Conservation (phyloP, 2,113 vertebrate species). For the Anas platyrhynchos region DNA sequence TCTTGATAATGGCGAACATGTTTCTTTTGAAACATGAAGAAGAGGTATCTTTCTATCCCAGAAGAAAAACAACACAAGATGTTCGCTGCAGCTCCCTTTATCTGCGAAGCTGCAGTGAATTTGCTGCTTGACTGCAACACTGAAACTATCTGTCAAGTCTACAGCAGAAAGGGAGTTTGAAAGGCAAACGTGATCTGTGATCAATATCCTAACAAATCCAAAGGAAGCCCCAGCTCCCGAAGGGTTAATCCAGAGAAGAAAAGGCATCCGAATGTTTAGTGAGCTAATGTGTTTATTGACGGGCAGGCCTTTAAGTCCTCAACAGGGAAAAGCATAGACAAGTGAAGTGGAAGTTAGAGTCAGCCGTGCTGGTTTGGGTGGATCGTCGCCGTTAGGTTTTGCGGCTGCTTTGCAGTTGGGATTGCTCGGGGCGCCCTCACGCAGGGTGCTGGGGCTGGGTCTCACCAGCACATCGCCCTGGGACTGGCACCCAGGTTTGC, state of each 20-base stretch:
- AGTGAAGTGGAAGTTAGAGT: constrained; percentile 36
- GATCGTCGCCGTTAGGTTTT: background rate
- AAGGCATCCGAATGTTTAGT: constrained; percentile 81
- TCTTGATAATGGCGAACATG: background rate
- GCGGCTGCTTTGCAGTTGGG: background rate
- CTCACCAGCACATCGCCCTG: background rate
- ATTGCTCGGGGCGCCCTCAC: too few species aligned
- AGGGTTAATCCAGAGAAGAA: constrained; percentile 86
- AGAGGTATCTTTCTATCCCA: background rate
- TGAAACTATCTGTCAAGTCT: constrained; percentile 74
- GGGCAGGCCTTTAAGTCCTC: constrained; percentile 76
- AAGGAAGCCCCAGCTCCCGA: constrained; percentile 82
- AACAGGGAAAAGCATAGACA: constrained; percentile 58
- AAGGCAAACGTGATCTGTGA: constrained; percentile 82
- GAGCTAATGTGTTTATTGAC: constrained; percentile 85
- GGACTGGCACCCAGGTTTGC: background rate
- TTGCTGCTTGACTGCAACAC: constrained; percentile 69
- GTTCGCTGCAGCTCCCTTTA: constrained; percentile 33
- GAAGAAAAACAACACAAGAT: background rate
- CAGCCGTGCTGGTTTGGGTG: background rate
- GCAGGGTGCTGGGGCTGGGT: background rate
- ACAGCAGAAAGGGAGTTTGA: constrained; percentile 75
- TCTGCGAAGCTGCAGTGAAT: constrained; percentile 28
- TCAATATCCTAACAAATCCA: constrained; percentile 87
- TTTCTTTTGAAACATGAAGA: background rate